Evolutionary conservation across 2,888 invertebrate genomes (phyloP), one percentile per base, ranked within the genome.

Genomic region (Tortrix viridana): DNA sequence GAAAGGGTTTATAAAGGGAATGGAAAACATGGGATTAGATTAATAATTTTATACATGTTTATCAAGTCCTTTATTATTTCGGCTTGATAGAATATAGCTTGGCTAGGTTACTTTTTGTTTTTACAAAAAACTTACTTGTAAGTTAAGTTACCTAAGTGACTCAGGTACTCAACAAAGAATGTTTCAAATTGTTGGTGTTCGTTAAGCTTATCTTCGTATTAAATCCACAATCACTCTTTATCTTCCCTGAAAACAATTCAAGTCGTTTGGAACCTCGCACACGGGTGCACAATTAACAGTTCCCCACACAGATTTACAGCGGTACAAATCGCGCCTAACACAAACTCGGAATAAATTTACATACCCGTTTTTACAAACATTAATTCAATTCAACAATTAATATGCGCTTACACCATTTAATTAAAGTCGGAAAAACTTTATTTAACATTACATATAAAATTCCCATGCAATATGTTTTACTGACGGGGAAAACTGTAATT

Each of bases 331-430:
- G 53, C 38, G 41, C 52, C 58, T 52, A 63, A 65, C 61, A 57
- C 46, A 50, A 64, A 60, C 52, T 53, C 43, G 41, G 64, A 67
- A 69, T 65, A 65, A 69, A 69, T 68, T 67, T 66, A 65, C 60
- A 67, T 49, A 48, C 18, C 56, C 52, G 32, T 67, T 75, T 76
- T 74, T 73, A 74, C 72, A 74, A 76, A 70, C 69, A 71, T 72
- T 73, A 71, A 75, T 79, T 81, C 75, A 79, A 81, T 77, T 76
- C 70, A 76, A 79, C 75, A 81, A 82, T 81, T 80, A 81, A 76
- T 78, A 77, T 74, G 72, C 74, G 74, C 81, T 83, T 79, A 84
- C 78, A 82, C 76, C 76, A 66, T 74, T 77, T 82, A 81, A 85
- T 83, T 84, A 82, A 81, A 79, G 74, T 73, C 68, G 73, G 74